Conservation (phyloP, 2,113 vertebrate species). For the Nothocercus nigrocapillus region DNA sequence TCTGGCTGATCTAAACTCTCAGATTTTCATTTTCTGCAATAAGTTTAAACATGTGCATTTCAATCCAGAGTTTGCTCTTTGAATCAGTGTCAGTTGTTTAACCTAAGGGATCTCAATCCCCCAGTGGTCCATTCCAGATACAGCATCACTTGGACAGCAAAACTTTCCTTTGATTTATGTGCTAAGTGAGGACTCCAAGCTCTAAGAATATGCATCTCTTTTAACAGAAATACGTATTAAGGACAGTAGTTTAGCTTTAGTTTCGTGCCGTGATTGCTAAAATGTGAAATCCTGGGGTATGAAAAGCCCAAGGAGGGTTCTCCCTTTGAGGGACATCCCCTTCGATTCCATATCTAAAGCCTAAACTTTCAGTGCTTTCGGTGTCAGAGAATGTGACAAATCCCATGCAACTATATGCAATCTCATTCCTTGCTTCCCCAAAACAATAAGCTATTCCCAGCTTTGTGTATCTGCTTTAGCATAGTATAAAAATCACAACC, state of each 20-base stretch:
- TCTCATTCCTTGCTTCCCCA: background rate
- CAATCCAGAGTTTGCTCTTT: background rate
- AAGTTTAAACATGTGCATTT: background rate
- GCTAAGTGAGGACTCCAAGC: background rate
- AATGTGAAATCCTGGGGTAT: background rate
- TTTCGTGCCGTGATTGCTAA: background rate
- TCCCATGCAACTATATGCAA: background rate
- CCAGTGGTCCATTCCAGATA: background rate
- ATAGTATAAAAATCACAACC: background rate
- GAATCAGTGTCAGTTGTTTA: background rate
- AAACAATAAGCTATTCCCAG: background rate
- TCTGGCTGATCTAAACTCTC: background rate
- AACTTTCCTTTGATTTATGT: constrained; percentile 3
- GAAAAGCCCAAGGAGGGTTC: background rate
- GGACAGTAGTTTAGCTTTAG: background rate
- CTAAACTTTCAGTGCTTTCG: background rate
- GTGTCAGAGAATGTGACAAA: background rate
- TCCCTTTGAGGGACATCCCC: background rate
- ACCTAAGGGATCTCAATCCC: background rate
- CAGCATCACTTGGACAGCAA: background rate
- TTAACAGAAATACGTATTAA: background rate
- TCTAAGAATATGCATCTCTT: background rate
- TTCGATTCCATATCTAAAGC: background rate
- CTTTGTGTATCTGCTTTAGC: background rate
- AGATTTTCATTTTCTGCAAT: background rate